Evolutionary conservation across 2,797 vertebrate species (phyloP), one percentile per base, ranked within the genome.

Genomic region (Lophotriccus pileatus): DNA sequence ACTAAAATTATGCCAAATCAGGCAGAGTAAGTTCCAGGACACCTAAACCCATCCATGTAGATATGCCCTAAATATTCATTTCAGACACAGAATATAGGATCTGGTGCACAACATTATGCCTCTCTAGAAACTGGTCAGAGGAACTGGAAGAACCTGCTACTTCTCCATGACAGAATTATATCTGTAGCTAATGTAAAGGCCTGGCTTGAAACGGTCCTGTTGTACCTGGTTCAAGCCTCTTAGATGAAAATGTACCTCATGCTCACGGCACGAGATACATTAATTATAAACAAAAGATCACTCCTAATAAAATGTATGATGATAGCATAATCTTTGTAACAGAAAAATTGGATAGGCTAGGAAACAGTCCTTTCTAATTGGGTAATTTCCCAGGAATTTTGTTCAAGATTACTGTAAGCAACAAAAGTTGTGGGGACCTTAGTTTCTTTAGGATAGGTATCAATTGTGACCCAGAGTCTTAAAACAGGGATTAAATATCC

Each of bases 181-280:
- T 37, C 30, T 52, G n/a, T 10, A 84, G 39, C n/a, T 86, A 43
- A 78, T 0, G 1, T 10, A 70, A 47, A 47, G 12, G 37, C 21
- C 41, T 46, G 34, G 53, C 17, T 52, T 52, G 50, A 30, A 52
- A 52, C 4, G 10, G 32, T 24, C n/a, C 18, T 68, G 5, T 13
- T 64, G 21, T 43, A 39, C 12, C 46, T 64, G 23, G 16, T 68
- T 74, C 30, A 75, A 28, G 15, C 6, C 4, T 47, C 46, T 80
- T 41, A 19, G 18, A 74, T 36, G 19, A 68, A 15, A 18, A 5
- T n/a, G 8, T 8, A 46, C 6, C 44, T 66, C 69, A 39, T 9
- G 28, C 17, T 53, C 81, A 72, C 7, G 43, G 32, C 1, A 6
- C 0, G 0, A 2, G 8, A 47, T 19, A 32, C 10, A 7, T 27